Evolutionary conservation across 1,140 invertebrate genomes (phyloP).

Genomic region (Lordiphosa stackelbergi): DNA sequence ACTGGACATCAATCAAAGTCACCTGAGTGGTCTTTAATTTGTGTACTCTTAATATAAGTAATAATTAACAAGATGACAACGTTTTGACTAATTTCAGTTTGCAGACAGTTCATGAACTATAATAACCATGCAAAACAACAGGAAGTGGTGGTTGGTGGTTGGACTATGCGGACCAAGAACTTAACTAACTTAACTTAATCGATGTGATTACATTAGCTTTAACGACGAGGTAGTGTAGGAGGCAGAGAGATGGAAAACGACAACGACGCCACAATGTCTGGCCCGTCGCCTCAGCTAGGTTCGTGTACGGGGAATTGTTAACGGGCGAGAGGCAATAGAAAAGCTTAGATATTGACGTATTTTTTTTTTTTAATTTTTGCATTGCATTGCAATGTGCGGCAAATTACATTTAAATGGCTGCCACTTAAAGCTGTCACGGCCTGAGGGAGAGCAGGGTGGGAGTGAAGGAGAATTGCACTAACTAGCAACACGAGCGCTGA

Average conservation of each 20-base stretch:
- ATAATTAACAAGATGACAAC: no score
- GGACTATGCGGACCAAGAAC: neutral
- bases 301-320: slow-evolving; percentile 38
- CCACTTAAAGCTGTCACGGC: slow-evolving; percentile 55
- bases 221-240: slow-evolving; percentile 11
- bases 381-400: slow-evolving; percentile 30
- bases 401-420: slow-evolving; percentile 67
- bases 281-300: slow-evolving; percentile 1
- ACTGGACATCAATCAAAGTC: slow-evolving; percentile 33
- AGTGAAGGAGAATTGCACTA: slow-evolving; percentile 9
- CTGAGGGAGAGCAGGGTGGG: slow-evolving; percentile 1
- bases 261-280: slow-evolving; percentile 46
- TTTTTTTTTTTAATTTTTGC: slow-evolving; percentile 21
- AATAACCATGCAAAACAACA: slow-evolving; percentile 39
- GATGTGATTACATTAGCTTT: slow-evolving; percentile 62
- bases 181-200: slow-evolving; percentile 37
- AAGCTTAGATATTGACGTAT: slow-evolving; percentile 21
- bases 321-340: slow-evolving; percentile 6
- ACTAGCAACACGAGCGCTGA: slow-evolving; percentile 40
- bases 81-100: neutral
- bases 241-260: slow-evolving; percentile 16
- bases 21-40: no score
- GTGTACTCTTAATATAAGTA: neutral
- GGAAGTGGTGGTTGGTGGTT: slow-evolving; percentile 11
- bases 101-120: slow-evolving; percentile 37